These are phyloP conservation scores for Monomorium pharaonis DNA, from an alignment of 1,140 invertebrate genomes.

Conservation along the genomic window DNA sequence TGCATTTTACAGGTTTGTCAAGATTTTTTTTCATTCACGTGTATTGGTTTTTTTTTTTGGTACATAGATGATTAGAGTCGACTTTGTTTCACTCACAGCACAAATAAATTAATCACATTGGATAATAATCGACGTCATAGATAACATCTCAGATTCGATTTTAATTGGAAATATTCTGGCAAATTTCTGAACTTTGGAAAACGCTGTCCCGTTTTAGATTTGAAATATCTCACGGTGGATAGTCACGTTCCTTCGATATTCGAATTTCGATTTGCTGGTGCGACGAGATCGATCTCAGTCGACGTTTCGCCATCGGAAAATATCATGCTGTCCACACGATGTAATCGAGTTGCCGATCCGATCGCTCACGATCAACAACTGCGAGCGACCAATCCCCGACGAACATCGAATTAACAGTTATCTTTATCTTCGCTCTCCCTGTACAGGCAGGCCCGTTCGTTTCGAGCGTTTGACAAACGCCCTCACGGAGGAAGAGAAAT, in stretches of 20 bases:
- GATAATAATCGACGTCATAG: not conserved
- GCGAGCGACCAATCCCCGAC: not conserved
- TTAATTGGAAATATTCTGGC: not conserved
- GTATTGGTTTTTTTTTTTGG: no score
- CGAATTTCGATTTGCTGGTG: not conserved
- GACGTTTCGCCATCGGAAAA: not conserved
- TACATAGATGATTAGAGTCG: not conserved
- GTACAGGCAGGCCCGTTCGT: constrained; percentile 4
- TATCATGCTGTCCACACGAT: not conserved
- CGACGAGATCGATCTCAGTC: not conserved
- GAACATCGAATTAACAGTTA: constrained; percentile 20
- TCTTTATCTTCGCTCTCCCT: constrained; percentile 12
- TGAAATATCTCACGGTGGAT: not conserved
- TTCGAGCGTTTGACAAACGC: constrained; percentile 20
- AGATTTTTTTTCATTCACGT: no score
- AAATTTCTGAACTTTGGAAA: not conserved
- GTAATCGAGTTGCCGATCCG: not conserved
- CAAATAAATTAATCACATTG: not conserved
- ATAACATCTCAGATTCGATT: not conserved
- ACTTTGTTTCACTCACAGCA: not conserved
- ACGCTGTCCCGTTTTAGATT: not conserved
- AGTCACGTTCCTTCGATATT: not conserved
- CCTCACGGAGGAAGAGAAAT: not conserved
- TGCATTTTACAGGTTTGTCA: no score
- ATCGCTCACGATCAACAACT: constrained; percentile 5